A percentile compares a stretch with the other conserved stretches of the same genome.
These are phyloP conservation scores for Glaucomys volans DNA, from an alignment of 2,113 vertebrate genomes.

Conservation along the genomic window DNA sequence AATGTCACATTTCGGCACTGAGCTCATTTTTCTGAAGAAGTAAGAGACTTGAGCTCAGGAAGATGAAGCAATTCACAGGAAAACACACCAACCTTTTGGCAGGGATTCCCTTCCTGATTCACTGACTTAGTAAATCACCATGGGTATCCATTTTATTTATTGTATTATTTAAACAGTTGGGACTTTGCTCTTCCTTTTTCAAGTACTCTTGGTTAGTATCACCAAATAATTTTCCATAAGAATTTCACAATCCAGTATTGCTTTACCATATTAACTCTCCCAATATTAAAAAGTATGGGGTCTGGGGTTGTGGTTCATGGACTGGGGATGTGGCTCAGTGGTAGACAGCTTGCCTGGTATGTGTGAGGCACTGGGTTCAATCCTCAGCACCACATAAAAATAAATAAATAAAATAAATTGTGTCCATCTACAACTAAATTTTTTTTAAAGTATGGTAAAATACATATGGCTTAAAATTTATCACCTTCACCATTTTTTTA, in stretches of 20 bases:
- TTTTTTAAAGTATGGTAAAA: too few relatives aligned
- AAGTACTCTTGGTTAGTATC: background rate
- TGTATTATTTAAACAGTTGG: background rate
- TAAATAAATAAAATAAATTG: too few relatives aligned
- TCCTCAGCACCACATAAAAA: too few relatives aligned
- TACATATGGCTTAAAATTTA: background rate
- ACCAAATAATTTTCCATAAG: background rate
- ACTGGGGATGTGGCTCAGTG: too few relatives aligned
- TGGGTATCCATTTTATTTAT: background rate
- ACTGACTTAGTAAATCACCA: background rate
- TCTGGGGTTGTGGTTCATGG: too few relatives aligned
- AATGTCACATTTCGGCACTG: background rate
- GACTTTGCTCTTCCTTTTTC: background rate
- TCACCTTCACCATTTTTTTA: background rate
- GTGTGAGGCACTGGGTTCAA: too few relatives aligned
- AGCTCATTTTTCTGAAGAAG: background rate
- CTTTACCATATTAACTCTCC: background rate
- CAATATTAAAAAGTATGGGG: background rate
- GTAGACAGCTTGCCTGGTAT: too few relatives aligned
- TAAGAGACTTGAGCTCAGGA: background rate
- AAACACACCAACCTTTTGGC: background rate
- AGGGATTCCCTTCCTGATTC: background rate
- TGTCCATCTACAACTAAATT: too few relatives aligned
- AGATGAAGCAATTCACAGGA: background rate
- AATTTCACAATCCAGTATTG: background rate